Conservation (phyloP, 2,113 vertebrate genomes). For the Cyphomyrus plagiostoma region DNA sequence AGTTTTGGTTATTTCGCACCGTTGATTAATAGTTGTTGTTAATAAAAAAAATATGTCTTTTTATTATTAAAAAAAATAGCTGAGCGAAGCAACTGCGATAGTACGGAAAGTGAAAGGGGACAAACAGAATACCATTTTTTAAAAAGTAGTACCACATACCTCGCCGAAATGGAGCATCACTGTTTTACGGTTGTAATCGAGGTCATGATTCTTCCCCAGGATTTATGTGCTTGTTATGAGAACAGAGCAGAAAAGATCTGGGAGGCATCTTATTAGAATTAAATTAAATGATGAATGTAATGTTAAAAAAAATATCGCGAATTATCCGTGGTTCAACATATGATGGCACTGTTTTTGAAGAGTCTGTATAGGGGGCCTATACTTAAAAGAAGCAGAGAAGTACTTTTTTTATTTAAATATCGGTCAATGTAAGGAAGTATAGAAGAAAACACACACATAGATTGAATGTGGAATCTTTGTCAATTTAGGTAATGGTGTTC, state of each 20-base stretch:
- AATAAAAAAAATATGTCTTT: not conserved
- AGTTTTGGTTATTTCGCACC: conserved; percentile 11
- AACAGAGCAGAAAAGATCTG: not conserved
- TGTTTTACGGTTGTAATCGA: not conserved
- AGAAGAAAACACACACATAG: not conserved
- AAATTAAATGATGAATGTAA: not conserved
- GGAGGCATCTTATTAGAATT: not conserved
- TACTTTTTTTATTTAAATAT: not conserved
- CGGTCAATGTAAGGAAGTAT: not conserved
- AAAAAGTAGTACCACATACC: not conserved
- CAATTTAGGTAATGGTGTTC: not conserved
- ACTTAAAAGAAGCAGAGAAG: not conserved
- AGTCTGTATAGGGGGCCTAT: not conserved
- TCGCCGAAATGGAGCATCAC: not conserved
- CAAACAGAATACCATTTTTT: not conserved
- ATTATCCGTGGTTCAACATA: not conserved
- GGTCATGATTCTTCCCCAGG: not conserved
- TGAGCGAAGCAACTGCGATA: conserved; percentile 31
- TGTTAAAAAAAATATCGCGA: not conserved
- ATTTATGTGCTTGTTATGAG: not conserved
- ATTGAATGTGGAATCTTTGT: not conserved
- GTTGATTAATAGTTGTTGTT: not conserved
- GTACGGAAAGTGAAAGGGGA: conserved; percentile 26
- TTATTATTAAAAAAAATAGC: conserved; percentile 15
- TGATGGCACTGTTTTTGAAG: not conserved